Evolutionary conservation across 1,140 invertebrate genomes (phyloP), one percentile per base, ranked within the genome.

Genomic region (Drosophila watanabei): DNA sequence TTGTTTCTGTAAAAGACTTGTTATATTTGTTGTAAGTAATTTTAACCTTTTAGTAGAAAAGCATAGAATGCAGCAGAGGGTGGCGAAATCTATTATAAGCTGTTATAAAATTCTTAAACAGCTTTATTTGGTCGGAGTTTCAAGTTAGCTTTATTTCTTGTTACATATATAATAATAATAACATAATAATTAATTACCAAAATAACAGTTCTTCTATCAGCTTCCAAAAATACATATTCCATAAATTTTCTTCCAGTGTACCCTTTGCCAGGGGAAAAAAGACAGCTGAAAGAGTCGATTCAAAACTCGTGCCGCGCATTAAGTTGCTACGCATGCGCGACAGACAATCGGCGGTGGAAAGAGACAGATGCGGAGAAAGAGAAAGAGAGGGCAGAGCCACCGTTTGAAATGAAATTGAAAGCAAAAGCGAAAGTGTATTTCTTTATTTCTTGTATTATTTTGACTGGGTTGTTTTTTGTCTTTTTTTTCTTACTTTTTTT

Each of bases 391-490:
- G n/a, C 45, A 61, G 58, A 71, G 39, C 52, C 51, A 62, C 54
- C 78, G 68, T 80, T 87, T 87, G 75, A 87, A 87, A 87, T 88
- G 84, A 87, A 87, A 88, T 88, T 88, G 84, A 87, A 87, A 87
- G 84, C 84, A 88, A 80, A 88, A 87, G 80, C 84, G 84, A 87
- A 87, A 87, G 84, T 87, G 84, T 88, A 88, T 83, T 83, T 69
- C 61, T 51, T 51, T 79, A 33, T 64, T 43, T 49, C 71, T 66
- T n/a, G n/a, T n/a, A n/a, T n/a, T n/a, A n/a, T n/a, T n/a, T 71
- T 45, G 63, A 66, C n/a, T 39, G 45, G 8, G 24, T 56, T 56
- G 37, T 56, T 56, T 14, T 48, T 24, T 14, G 7, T 48, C 11
- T 33, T 37, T 66, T 48, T 59, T 10, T 39, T 52, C 20, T 28